phyloP scores from a whole-genome alignment of 1,140 invertebrate species.

The Drosophila burlai region DNA sequence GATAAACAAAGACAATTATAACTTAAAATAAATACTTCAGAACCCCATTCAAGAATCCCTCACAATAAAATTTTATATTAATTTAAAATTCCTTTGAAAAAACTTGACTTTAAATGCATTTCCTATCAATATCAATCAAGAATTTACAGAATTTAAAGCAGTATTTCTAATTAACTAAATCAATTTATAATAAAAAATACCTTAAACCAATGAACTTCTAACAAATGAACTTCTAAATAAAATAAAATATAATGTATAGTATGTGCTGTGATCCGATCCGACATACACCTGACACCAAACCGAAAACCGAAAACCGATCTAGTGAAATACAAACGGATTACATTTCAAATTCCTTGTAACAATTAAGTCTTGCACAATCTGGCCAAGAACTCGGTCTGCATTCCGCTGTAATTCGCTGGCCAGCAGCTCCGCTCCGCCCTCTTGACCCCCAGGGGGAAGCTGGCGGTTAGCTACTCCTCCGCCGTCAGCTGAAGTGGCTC shows the following conservation, averaged over 20 bases:
- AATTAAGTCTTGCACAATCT: slow-evolving; percentile 24
- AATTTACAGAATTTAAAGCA: not conserved
- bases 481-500: not conserved
- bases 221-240: no score
- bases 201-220: not conserved
- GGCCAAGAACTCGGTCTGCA: slow-evolving; percentile 20
- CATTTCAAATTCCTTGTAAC: not conserved
- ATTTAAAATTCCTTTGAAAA: no score
- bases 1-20: not conserved
- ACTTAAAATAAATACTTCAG: not conserved
- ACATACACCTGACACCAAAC: not conserved
- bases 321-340: not conserved
- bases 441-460: not conserved
- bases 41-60: not conserved
- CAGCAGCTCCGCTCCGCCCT: not conserved
- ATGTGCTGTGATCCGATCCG: not conserved
- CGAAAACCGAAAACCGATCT: not conserved
- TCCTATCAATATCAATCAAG: not conserved
- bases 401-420: slow-evolving; percentile 10
- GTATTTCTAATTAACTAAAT: not conserved
- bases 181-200: not conserved
- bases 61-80: not conserved
- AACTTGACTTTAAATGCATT: not conserved
- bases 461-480: not conserved
- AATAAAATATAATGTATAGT: no score